Conservation (phyloP, 2,797 vertebrate genomes). For the Scolopax bukidnonensis region DNA sequence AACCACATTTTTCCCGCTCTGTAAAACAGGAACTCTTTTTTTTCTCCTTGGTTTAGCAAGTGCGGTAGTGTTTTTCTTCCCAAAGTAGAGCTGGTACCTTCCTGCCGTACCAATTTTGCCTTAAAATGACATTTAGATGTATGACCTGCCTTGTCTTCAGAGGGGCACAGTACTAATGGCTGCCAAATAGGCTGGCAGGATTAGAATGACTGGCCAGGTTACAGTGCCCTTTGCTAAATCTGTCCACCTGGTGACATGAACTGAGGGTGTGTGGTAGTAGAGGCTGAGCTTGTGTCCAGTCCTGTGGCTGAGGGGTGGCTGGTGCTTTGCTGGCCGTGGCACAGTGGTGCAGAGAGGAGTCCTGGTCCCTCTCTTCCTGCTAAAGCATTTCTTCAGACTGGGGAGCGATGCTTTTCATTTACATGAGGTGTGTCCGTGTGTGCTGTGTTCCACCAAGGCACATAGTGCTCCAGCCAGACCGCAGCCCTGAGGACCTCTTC, state of each 20-base stretch:
- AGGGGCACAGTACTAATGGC: not conserved
- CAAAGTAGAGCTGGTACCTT: not conserved
- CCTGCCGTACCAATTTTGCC: conserved; percentile 3
- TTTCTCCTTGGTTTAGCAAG: not conserved
- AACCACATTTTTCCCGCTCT: not conserved
- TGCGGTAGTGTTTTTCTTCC: not conserved
- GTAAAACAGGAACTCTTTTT: not conserved
- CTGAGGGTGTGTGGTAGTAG: not conserved
- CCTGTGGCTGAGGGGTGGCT: not conserved
- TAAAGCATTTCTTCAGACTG: not conserved
- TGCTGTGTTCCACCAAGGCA: not conserved
- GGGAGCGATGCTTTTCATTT: not conserved
- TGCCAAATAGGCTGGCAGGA: conserved; percentile 1
- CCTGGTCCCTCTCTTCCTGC: not conserved
- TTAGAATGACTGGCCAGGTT: conserved; percentile 25
- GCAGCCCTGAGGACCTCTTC: not conserved
- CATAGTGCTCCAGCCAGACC: fast-evolving
- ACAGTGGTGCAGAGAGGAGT: not conserved
- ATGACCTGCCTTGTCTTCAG: not conserved
- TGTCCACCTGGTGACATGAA: not conserved
- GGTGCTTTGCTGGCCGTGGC: not conserved
- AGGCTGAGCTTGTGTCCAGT: not conserved
- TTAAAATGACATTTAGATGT: conserved; percentile 23
- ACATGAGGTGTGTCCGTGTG: not conserved
- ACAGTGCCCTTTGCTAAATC: conserved; percentile 17